Evolutionary conservation across 2,888 invertebrate species (phyloP), one percentile per base, ranked within the genome.

Genomic region (Orchesella flavescens): DNA sequence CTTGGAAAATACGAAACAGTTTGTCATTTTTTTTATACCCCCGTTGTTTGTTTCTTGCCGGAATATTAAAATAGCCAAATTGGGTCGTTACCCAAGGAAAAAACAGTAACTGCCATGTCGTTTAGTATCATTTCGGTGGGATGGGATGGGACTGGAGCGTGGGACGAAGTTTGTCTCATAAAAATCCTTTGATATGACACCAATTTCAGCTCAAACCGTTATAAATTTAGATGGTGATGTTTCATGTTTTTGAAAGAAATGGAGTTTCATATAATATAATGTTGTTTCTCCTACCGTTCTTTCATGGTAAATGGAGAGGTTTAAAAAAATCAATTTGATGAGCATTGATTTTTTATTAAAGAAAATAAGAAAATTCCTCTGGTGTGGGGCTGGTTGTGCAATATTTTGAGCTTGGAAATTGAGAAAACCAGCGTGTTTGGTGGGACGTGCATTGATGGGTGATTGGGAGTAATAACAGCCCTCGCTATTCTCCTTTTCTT

Each of bases 291-390:
- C 17, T 17, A 21, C 34, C 34, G 34, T 2, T 2, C 7, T 34
- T 34, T 34, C 34, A 2, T 34, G 34, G 34, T 34, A 7, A 7
- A 34, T 34, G 34, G 7, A 34, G 34, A 34, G 34, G 34, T 34
- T 34, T 34, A 34, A 34, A 34, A n/a, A 34, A 34, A 34, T 57
- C 10, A 17, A 10, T 57, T 57, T 44, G 65, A 65, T 44, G 65
- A 44, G 17, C 12, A 65, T 65, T 44, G 65, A 65, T 65, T 57
- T 44, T 44, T 65, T 34, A 34, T 34, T 34, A 34, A 34, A 34
- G 34, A 7, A 34, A 34, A 34, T 2, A 34, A 34, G 7, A 34
- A 34, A 34, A 34, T 34, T 34, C 34, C 34, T 34, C 7, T 34
- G 34, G 34, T 34, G 34, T 34, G n/a, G n/a, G n/a, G n/a, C 7